These are phyloP conservation scores for Atherinosoma microstoma DNA, from an alignment of 2,797 vertebrate genomes.

Conservation along the genomic window DNA sequence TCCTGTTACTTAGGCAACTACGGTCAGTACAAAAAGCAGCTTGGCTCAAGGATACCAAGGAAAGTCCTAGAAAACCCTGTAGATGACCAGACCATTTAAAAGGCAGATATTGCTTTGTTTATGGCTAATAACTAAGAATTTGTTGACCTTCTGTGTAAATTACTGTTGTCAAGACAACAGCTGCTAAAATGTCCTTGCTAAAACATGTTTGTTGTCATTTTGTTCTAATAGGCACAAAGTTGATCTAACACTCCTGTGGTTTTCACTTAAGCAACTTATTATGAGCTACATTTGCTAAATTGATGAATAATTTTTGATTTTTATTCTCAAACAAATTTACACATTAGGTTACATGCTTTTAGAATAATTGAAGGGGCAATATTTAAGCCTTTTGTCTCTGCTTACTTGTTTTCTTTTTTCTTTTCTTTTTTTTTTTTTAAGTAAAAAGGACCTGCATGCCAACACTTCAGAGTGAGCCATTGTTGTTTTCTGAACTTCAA, in stretches of 20 bases:
- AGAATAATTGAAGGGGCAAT: neutral
- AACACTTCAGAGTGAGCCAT: neutral
- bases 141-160: constrained; percentile 56
- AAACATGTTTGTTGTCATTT: constrained; percentile 49
- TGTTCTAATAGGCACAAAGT: constrained; percentile 13
- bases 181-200: constrained; percentile 48
- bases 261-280: constrained; percentile 26
- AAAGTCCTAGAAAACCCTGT: constrained; percentile 38
- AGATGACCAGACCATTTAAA: constrained; percentile 63
- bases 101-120: constrained; percentile 57
- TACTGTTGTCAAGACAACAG: constrained; percentile 60
- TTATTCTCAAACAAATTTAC: constrained; percentile 3
- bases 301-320: constrained; percentile 4
- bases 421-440: neutral
- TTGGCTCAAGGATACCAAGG: constrained; percentile 32
- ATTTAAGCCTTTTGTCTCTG: constrained; percentile 11
- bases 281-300: constrained; percentile 1
- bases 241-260: constrained; percentile 35
- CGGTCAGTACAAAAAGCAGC: constrained; percentile 27
- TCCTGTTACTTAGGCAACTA: constrained; percentile 67
- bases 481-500: neutral
- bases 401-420: too few relatives aligned
- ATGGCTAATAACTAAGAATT: constrained; percentile 39
- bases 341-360: neutral
- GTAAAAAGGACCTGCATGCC: neutral